phyloP scores from a whole-genome alignment of 2,888 invertebrate genomes.

The Rhogogaster chlorosoma region DNA sequence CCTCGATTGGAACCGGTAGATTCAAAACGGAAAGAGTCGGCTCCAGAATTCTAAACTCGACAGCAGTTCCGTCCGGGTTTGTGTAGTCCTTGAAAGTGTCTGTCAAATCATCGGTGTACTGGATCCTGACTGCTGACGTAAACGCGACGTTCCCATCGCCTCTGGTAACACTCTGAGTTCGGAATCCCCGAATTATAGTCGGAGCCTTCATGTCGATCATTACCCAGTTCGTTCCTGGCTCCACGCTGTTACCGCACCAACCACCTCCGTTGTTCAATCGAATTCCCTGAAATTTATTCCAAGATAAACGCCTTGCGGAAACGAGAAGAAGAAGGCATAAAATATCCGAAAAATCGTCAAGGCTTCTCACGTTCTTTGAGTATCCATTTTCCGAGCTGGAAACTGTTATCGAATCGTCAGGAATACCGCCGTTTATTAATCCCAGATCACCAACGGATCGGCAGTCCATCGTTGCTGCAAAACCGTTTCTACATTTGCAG shows the following conservation, averaged over 20 bases:
- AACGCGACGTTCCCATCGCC: conserved; percentile 92
- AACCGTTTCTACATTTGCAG: conserved; percentile 92
- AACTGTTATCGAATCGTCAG: conserved; percentile 93
- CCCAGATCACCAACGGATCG: conserved; percentile 95
- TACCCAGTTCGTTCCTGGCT: conserved; percentile 94
- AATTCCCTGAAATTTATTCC: conserved; percentile 82
- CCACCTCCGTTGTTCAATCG: conserved; percentile 91
- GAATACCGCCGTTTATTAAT: conserved; percentile 92
- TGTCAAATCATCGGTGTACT: conserved; percentile 92
- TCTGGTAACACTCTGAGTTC: conserved; percentile 93
- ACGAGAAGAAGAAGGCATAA: neutral
- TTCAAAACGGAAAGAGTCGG: conserved; percentile 95
- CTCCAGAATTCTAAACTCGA: conserved; percentile 94
- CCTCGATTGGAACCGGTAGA: conserved; percentile 94
- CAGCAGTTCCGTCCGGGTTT: conserved; percentile 95
- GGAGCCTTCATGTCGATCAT: conserved; percentile 93
- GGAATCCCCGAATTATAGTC: conserved; percentile 92
- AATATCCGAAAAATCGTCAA: neutral
- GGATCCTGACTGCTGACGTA: conserved; percentile 92
- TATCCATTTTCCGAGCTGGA: conserved; percentile 92
- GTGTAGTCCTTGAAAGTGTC: conserved; percentile 95
- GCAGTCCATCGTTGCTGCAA: conserved; percentile 92
- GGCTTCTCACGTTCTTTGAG: conserved; percentile 85
- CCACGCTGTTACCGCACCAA: conserved; percentile 94
- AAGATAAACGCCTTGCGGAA: neutral